Base-by-base conservation (phyloP, 2,888 invertebrate genomes). In the Noctuana brunneofusca region DNA sequence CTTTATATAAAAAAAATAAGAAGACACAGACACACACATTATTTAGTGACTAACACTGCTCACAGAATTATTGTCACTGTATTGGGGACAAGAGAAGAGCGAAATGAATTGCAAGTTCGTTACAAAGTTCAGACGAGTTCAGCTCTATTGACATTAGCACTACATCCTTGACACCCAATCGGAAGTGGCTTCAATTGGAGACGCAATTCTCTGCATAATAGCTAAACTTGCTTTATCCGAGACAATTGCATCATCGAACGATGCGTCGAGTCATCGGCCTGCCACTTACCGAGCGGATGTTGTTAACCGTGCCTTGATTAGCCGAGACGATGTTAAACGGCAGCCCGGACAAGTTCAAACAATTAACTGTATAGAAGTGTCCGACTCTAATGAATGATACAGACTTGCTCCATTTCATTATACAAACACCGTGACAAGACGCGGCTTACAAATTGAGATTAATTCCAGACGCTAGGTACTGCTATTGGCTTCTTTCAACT, bases 311-410 rank as follows among this genome's bases (percentile, higher is more conserved):
- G 80, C 79, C 87, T 89, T 90, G 89, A 91, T 91, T 90, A 89
- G 84, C 81, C 78, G 83, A 84, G 87, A 86, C 87, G 88, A 83
- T 82, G 84, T 89, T 86, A 88, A 89, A 85, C 88, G 84, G 84
- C 81, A 86, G 82, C 74, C 78, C 81, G 83, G 77, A 81, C 87
- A 84, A 89, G 90, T 91, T 91, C 90, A 90, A 89, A 89, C 89
- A 90, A 90, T 90, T 88, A 89, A 90, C 85, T 85, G 86, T 87
- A 89, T 85, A 87, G 87, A 89, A 89, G 89, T 89, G 90, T 87
- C 87, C 89, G 86, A 88, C 89, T 86, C 87, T 86, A 90, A 89
- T 89, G 87, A 89, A 89, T 87, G 89, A 87, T 84, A 80, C 86
- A 86, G 81, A 82, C 82, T 85, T 86, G 86, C 81, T 86, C 83